Evolutionary conservation across 2,888 invertebrate species (phyloP).

Genomic region (Morinoia aosen): DNA sequence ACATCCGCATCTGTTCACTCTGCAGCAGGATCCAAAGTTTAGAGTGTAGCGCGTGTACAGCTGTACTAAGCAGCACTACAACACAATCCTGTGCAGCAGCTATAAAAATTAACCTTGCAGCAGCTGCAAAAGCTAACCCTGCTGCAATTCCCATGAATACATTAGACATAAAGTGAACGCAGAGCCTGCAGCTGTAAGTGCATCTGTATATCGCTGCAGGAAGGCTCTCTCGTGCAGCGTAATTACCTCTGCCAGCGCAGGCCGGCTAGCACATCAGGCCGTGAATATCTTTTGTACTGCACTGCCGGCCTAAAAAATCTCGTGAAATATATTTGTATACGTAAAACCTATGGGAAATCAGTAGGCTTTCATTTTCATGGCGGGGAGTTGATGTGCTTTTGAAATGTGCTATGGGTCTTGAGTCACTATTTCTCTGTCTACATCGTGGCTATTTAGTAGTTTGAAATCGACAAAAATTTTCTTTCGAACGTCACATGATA

Average conservation of each 20-base stretch:
- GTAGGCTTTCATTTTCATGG: neutral
- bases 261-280: neutral
- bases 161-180: conserved; percentile 1
- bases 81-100: neutral
- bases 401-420: neutral
- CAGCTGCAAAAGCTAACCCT: neutral
- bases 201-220: neutral
- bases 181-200: neutral
- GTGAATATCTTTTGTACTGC: neutral
- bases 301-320: neutral
- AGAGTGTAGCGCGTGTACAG: too few species aligned
- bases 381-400: neutral
- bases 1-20: too few species aligned
- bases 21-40: too few species aligned
- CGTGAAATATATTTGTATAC: neutral
- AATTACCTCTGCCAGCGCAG: neutral
- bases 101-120: neutral
- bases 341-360: neutral
- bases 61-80: too few species aligned
- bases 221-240: neutral
- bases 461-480: too few species aligned
- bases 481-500: too few species aligned
- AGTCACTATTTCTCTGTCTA: neutral
- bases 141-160: neutral
- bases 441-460: too few species aligned